Evolutionary conservation across 2,113 vertebrate genomes (phyloP).

Genomic region (Ivindomyrus marchei): DNA sequence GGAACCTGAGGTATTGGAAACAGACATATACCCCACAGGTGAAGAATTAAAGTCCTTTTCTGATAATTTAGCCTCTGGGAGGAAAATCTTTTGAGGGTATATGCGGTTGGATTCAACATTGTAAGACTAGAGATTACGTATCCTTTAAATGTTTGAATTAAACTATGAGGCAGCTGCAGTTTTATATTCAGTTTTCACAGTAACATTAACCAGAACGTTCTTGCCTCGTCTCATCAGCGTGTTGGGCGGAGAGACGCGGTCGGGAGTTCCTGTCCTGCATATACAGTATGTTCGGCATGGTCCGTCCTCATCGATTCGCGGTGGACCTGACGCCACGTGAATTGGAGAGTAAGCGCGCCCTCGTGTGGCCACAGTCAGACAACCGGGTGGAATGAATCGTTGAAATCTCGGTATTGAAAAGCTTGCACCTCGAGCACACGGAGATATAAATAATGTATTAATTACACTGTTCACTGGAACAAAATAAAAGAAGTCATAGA

Average conservation of each 20-base stretch:
- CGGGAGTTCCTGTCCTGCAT: neutral
- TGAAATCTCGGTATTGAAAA: neutral
- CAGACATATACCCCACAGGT: neutral
- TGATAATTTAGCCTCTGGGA: neutral
- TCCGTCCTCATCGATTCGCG: neutral
- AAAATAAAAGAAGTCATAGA: neutral
- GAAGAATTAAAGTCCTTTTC: neutral
- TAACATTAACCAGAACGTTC: neutral
- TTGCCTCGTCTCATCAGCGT: neutral
- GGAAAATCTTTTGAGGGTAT: neutral
- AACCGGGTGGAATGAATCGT: neutral
- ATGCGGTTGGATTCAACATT: neutral
- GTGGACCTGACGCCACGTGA: neutral
- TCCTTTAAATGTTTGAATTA: neutral
- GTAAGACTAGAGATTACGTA: neutral
- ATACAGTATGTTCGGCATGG: neutral
- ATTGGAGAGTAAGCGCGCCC: neutral
- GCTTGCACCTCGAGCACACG: neutral
- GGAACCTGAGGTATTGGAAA: neutral
- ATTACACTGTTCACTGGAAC: neutral
- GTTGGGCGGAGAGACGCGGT: neutral
- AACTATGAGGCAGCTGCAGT: neutral
- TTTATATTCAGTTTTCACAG: neutral
- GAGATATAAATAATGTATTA: neutral
- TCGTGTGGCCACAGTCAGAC: neutral